Evolutionary conservation across 2,797 vertebrate genomes (phyloP).

Genomic region (Propithecus deckenii): DNA sequence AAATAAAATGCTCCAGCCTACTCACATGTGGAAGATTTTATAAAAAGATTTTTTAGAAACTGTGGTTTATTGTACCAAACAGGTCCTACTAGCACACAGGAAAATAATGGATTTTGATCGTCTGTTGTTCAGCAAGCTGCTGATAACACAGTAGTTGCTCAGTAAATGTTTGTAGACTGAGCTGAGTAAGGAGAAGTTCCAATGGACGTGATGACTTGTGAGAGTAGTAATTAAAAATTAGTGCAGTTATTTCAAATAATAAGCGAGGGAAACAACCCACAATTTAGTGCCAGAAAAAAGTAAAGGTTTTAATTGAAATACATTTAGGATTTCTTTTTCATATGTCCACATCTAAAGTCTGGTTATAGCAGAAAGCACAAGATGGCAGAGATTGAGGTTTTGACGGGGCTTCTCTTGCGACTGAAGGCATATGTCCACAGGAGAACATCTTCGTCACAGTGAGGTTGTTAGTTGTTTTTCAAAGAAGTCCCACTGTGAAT

Average conservation of each 20-base stretch:
- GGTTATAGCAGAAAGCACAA: slow-evolving; percentile 76
- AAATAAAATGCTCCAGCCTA: not conserved
- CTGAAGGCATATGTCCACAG: slow-evolving; percentile 60
- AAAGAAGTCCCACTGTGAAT: slow-evolving; percentile 77
- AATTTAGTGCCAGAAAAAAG: not conserved
- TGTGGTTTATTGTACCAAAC: not conserved
- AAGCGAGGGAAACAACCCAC: not conserved
- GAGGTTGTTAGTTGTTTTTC: slow-evolving; percentile 82
- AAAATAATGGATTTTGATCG: not conserved
- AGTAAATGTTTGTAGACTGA: not conserved
- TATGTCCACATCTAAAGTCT: slow-evolving; percentile 55
- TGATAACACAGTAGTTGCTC: not conserved
- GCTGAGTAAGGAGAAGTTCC: not conserved
- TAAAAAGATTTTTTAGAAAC: not conserved
- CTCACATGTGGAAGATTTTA: not conserved
- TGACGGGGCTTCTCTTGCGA: slow-evolving; percentile 71
- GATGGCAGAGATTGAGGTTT: slow-evolving; percentile 76
- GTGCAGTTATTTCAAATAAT: not conserved
- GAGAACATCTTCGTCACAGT: slow-evolving; percentile 76
- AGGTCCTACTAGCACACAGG: not conserved
- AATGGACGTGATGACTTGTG: not conserved
- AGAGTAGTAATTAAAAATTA: slow-evolving; percentile 8
- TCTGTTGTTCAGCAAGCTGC: not conserved
- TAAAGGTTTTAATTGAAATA: not conserved
- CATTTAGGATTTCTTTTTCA: not conserved